Evolutionary conservation across 2,113 vertebrate species (phyloP), one percentile per base, ranked within the genome.

Genomic region (Phyllostomus hastatus): DNA sequence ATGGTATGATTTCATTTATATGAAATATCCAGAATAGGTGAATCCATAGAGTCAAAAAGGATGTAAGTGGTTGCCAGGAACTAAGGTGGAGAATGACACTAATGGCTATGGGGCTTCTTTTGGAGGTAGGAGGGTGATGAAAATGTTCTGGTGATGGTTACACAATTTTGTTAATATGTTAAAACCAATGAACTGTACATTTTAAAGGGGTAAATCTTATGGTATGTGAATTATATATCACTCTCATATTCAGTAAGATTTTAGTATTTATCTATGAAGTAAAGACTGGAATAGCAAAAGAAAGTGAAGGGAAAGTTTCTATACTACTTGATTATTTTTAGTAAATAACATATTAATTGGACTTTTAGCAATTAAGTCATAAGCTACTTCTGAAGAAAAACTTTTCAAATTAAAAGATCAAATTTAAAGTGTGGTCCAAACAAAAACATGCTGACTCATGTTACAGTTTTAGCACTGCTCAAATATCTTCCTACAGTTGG

Each of bases 401-500:
- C 4, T n/a, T 67, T 86, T 88, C n/a, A 72, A 87, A 64, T 75
- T 88, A 43, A 64, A 91, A 88, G 46, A 92, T 11, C 38, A 7
- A 46, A 57, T 46, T 28, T 87, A 48, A 95, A 88, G 22, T 70
- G 52, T 75, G n/a, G n/a, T 86, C 31, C 79, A 81, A 70, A 79
- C 17, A 54, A 57, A 76, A 26, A 75, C 46, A 10, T 88, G 46
- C 66, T 80, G 82, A 96, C 33, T 95, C 89, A 88, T 7, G 7
- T 92, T 90, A 73, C 15, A 90, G 50, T 48, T 81, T 88, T 24
- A 91, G 67, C 66, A 84, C 69, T 80, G n/a, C n/a, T 95, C 35
- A 80, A 93, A 10, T 81, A 70, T 66, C 78, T 88, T 52, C 35
- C 67, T 59, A 24, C 35, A 91, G 80, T 83, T 70, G 48, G 67